Base-by-base conservation (phyloP, 2,113 vertebrate species). In the Corvus moneduloides region DNA sequence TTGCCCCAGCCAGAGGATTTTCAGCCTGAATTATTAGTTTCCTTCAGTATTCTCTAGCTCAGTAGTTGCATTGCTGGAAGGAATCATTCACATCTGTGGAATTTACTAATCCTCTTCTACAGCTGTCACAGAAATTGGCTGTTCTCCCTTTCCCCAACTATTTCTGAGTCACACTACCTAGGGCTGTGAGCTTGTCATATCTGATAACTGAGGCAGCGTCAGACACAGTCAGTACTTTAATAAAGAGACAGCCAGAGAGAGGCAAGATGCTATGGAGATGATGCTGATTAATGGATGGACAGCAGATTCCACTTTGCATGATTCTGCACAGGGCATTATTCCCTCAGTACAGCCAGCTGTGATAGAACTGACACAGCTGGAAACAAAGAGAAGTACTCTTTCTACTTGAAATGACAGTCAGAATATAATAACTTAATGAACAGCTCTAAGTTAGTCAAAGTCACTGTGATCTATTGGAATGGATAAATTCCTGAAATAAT, bases 81-180 rank as follows among this genome's bases (percentile, higher is more conserved):
- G 93, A 94, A 84, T 92, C 92, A 63, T 59, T 92, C 85, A 74
- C 71, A 84, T 96, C 85, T 89, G 48, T 74, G 32, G 87, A 67
- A 93, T 75, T 90, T 46, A 71, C 44, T 89, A 94, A 96, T 94
- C 90, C 66, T 82, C 35, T 77, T 54, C 84, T 88, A 79, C 69
- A 90, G 83, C 68, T 66, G 85, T 75, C 92, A 88, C 49, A 84
- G 88, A 84, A 93, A 93, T 73, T 79, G 95, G 88, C 79, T 81
- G 11, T 52, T 92, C 20, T 90, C 33, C 61, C 61, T 92, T 71
- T 94, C 35, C 63, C 35, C 79, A 56, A 3, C 75, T 84, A n/a
- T 63, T 89, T 95, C 88, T 82, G 86, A 95, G 93, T 84, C 85
- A 90, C 76, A 32, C 35, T 22, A 90, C 94, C 86, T 41, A 20